Evolutionary conservation across 2,113 vertebrate species (phyloP).

Genomic region (Daboia siamensis): DNA sequence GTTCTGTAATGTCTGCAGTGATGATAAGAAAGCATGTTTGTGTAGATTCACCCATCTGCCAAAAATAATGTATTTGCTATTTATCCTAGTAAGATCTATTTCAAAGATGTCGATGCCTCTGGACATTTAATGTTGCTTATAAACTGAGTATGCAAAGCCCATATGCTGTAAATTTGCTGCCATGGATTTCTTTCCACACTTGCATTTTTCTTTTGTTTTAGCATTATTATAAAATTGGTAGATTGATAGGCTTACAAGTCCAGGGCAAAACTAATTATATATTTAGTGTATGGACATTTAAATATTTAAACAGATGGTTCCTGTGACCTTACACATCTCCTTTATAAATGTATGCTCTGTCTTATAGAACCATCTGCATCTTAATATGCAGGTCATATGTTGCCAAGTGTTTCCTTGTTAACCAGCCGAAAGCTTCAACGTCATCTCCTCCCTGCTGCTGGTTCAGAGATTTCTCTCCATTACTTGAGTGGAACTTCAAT

Average conservation of each 20-base stretch:
- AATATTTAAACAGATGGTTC: conserved; percentile 67
- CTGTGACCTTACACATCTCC: conserved; percentile 69
- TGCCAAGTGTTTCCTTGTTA: conserved; percentile 63
- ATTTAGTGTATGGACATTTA: conserved; percentile 61
- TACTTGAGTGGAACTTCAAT: neutral
- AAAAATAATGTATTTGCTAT: fast-evolving
- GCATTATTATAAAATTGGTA: conserved; percentile 54
- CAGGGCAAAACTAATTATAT: conserved; percentile 60
- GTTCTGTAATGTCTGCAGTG: neutral
- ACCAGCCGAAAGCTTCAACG: conserved; percentile 54
- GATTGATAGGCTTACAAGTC: conserved; percentile 57
- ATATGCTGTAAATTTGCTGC: conserved; percentile 64
- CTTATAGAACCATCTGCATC: conserved; percentile 66
- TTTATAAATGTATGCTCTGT: conserved; percentile 67
- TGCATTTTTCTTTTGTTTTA: conserved; percentile 60
- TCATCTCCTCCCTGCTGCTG: conserved; percentile 42
- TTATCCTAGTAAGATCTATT: neutral
- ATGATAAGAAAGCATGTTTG: neutral
- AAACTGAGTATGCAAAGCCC: conserved; percentile 30
- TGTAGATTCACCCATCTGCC: neutral
- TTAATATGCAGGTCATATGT: conserved; percentile 69
- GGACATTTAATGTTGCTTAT: conserved; percentile 27
- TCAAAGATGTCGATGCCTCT: conserved; percentile 8
- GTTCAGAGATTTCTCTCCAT: conserved; percentile 46
- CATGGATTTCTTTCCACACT: conserved; percentile 53